Percentiles rank a stretch among this genome's conserved stretches.
These are phyloP conservation scores for Tineola bisselliella DNA, from an alignment of 2,888 invertebrate genomes.

Conservation along the genomic window DNA sequence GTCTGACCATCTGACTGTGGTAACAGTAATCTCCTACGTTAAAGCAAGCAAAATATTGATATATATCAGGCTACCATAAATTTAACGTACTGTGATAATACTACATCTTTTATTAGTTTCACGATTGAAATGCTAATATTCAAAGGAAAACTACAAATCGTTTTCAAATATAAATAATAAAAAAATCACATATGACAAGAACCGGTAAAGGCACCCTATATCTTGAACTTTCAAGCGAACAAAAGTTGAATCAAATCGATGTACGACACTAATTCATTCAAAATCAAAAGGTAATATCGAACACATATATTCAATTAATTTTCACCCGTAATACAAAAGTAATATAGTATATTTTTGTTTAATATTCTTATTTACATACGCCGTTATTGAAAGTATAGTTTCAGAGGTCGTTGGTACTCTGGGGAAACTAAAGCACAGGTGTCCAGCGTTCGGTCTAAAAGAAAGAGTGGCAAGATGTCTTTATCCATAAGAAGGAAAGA, in stretches of 20 bases:
- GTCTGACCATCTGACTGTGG: too few species aligned
- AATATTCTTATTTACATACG: slow-evolving; percentile 28
- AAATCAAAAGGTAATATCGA: slow-evolving; percentile 37
- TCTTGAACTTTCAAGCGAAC: slow-evolving; percentile 35
- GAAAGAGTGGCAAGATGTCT: slow-evolving; percentile 37
- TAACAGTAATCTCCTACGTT: too few species aligned
- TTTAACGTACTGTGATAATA: too few species aligned
- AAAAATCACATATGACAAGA: slow-evolving; percentile 3
- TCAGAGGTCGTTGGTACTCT: slow-evolving; percentile 67
- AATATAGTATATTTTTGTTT: slow-evolving; percentile 20
- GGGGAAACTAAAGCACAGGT: slow-evolving; percentile 69
- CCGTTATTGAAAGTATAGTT: slow-evolving; percentile 32
- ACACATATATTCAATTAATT: slow-evolving; percentile 35
- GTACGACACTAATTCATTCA: slow-evolving; percentile 64
- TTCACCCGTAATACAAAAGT: background rate
- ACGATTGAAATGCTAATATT: too few species aligned
- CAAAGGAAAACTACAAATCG: too few species aligned
- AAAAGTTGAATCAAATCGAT: slow-evolving; percentile 57
- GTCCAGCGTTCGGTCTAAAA: slow-evolving; percentile 60
- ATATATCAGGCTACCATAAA: too few species aligned
- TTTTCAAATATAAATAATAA: background rate
- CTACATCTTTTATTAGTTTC: too few species aligned
- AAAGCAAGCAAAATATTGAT: too few species aligned
- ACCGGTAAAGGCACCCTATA: slow-evolving; percentile 12
- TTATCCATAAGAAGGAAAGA: slow-evolving; percentile 30